phyloP scores from a whole-genome alignment of 2,113 vertebrate genomes.

The Dasyprocta punctata region DNA sequence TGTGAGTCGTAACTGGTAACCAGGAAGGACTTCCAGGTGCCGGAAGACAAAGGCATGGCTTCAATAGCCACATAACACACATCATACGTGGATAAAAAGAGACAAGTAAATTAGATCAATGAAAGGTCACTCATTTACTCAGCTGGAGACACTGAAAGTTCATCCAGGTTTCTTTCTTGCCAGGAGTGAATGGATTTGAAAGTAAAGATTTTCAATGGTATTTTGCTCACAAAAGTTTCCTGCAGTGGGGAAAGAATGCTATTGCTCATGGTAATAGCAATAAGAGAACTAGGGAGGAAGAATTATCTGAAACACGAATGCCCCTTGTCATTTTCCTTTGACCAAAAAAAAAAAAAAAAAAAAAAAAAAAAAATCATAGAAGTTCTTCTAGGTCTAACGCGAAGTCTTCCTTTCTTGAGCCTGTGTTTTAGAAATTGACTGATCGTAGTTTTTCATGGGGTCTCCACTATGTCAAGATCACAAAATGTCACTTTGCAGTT shows the following conservation, averaged over 20 bases:
- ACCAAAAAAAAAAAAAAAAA: constrained; percentile 53
- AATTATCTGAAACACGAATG: constrained; percentile 72
- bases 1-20: constrained; percentile 49
- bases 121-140: constrained; percentile 75
- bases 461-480: constrained; percentile 45
- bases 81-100: constrained; percentile 65
- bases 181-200: constrained; percentile 73
- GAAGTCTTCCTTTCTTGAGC: constrained; percentile 52
- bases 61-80: constrained; percentile 51
- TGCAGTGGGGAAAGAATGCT: constrained; percentile 66
- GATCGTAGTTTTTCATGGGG: constrained; percentile 55
- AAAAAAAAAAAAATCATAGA: constrained; percentile 63
- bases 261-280: constrained; percentile 62
- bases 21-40: constrained; percentile 57
- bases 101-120: constrained; percentile 76
- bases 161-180: constrained; percentile 67
- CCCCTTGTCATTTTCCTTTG: constrained; percentile 70
- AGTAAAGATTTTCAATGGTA: constrained; percentile 78
- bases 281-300: constrained; percentile 52
- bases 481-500: constrained; percentile 77
- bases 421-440: constrained; percentile 70
- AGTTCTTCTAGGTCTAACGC: constrained; percentile 47
- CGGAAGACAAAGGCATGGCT: constrained; percentile 65
- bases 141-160: constrained; percentile 73
- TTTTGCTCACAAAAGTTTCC: constrained; percentile 76